A percentile compares a stretch with the other conserved stretches of the same genome.
Evolutionary conservation across 53 echinoderm and acorn worm species (phyloP).

Genomic region (Paelopatides confundens): DNA sequence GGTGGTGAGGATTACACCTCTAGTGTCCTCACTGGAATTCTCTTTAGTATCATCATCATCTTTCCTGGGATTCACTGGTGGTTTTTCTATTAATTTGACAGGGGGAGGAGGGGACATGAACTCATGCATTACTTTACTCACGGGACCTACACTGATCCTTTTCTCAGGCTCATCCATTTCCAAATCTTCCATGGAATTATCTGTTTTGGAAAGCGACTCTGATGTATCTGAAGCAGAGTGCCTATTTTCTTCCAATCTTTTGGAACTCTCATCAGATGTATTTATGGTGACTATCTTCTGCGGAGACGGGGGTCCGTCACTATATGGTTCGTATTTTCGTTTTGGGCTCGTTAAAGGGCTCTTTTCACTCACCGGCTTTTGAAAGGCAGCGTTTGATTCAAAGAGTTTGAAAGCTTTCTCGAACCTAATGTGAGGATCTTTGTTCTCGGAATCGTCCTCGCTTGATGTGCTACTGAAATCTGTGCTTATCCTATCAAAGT

Average conservation of each 20-base stretch:
- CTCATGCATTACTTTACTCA: slow-evolving; percentile 8
- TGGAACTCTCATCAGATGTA: background rate
- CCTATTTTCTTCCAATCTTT: slow-evolving; percentile 1
- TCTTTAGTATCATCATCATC: background rate
- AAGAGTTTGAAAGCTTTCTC: slow-evolving; percentile 43
- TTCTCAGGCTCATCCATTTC: slow-evolving; percentile 34
- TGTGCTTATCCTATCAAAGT: slow-evolving; percentile 42
- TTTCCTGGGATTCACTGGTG: background rate
- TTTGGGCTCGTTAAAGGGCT: slow-evolving; percentile 46
- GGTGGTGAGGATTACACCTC: background rate
- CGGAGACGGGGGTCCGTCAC: slow-evolving; percentile 9
- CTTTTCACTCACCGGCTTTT: background rate
- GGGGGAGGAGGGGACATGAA: slow-evolving; percentile 37
- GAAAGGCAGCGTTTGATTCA: slow-evolving; percentile 37
- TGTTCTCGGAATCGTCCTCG: slow-evolving; percentile 42
- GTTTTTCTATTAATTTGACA: background rate
- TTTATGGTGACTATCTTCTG: background rate
- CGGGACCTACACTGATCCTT: slow-evolving; percentile 13
- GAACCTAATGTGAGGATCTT: slow-evolving; percentile 37
- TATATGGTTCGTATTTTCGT: slow-evolving; percentile 22
- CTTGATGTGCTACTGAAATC: slow-evolving; percentile 46
- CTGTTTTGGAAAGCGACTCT: slow-evolving; percentile 35
- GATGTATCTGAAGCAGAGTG: slow-evolving; percentile 47
- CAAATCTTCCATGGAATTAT: slow-evolving; percentile 48
- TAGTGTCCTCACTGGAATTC: background rate